Evolutionary conservation across 2,797 vertebrate genomes (phyloP), one percentile per base, ranked within the genome.

Genomic region (Paratrypauchen microcephalus): DNA sequence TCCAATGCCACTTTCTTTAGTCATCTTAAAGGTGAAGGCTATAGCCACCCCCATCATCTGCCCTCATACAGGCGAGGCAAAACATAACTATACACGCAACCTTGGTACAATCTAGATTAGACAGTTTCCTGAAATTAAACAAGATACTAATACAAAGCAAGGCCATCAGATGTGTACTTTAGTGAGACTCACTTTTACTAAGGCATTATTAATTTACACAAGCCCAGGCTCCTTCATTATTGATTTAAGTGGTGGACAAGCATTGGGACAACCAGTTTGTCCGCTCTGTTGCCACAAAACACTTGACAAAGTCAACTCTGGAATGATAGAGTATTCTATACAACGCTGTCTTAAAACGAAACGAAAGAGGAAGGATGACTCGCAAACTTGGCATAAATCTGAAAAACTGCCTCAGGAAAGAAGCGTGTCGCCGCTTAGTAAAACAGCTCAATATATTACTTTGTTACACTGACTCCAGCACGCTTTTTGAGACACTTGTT

Each of bases 151-250:
- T 13, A 39, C 55, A 72, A 68, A 67, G 58, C 45, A 45, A 59
- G 56, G 71, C 80, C 62, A 64, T 66, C 57, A 70, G 45, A 36
- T n/a, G 9, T 56, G 54, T 66, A 58, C 61, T 73, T 16, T 60
- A 66, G 67, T 85, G 66, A 62, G 48, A 76, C 71, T 75, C 77
- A 84, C 82, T 82, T 80, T 88, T 82, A 86, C 82, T 83, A 77
- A 70, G 65, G 78, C 84, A 88, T 90, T n/a, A 87, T 87, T 88
- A 70, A 88, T 87, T 88, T 55, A 72, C 78, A 79, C 65, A 84
- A 66, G 76, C 5, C 62, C 81, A 67, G 66, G 52, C 39, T 68
- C 56, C 57, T 80, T 83, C 70, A 81, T 83, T 54, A 82, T 61
- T 87, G 61, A 85, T 79, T 83, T 23, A 83, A 65, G 62, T 79